These are phyloP conservation scores for Nephrotoma flavescens DNA, from an alignment of 2,888 invertebrate genomes.

Conservation along the genomic window DNA sequence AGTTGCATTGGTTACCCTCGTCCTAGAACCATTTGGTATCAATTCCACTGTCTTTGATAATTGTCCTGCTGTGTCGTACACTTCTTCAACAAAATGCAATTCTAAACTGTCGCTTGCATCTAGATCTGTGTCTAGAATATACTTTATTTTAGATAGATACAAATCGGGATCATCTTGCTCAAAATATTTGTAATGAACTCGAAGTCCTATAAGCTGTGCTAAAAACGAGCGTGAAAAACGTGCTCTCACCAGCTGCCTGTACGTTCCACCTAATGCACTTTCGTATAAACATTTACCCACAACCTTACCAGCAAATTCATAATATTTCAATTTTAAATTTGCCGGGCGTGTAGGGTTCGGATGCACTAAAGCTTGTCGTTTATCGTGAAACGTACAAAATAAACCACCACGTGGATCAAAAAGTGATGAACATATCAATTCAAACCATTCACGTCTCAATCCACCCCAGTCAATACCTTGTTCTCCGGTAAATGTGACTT, in stretches of 20 bases:
- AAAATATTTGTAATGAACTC: conserved; percentile 90
- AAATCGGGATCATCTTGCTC: conserved; percentile 92
- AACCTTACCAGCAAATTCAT: conserved; percentile 84
- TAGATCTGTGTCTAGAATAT: conserved; percentile 80
- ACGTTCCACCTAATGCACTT: conserved; percentile 77
- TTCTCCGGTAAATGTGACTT: conserved; percentile 85
- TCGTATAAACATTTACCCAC: conserved; percentile 93
- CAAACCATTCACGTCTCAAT: conserved; percentile 87
- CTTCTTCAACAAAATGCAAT: conserved; percentile 77
- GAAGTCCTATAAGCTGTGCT: conserved; percentile 83
- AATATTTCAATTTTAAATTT: conserved; percentile 71
- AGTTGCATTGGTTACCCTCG: conserved; percentile 42
- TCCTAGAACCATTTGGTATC: conserved; percentile 65
- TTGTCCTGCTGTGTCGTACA: conserved; percentile 65
- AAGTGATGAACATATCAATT: conserved; percentile 69
- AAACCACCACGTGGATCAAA: conserved; percentile 74
- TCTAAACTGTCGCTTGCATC: conserved; percentile 63
- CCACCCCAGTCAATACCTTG: conserved; percentile 95
- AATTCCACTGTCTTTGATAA: conserved; percentile 66
- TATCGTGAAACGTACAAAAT: conserved; percentile 74
- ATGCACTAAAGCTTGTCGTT: conserved; percentile 77
- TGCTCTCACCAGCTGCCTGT: conserved; percentile 79
- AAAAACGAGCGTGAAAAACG: conserved; percentile 83
- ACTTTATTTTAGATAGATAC: conserved; percentile 84
- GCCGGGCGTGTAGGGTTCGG: conserved; percentile 69